phyloP scores from a whole-genome alignment of 1,140 invertebrate species.

The Pomacea maculata region DNA sequence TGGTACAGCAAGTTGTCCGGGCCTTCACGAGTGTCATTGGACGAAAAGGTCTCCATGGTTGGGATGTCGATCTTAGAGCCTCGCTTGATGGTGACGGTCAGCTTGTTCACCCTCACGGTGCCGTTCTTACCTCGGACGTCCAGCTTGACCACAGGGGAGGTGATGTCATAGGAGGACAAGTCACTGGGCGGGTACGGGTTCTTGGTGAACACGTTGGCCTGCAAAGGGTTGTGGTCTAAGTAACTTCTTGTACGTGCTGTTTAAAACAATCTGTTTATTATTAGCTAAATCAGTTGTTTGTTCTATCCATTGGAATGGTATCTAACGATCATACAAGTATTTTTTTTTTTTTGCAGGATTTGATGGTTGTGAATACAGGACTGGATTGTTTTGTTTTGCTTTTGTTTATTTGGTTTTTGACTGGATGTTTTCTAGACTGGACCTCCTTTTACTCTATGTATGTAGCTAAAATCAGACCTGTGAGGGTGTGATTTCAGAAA shows the following conservation, averaged over 20 bases:
- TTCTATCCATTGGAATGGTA: neutral
- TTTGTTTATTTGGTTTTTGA: too few species aligned
- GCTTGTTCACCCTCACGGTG: neutral
- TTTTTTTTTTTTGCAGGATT: neutral
- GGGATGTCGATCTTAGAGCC: neutral
- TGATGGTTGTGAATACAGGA: neutral
- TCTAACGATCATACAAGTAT: neutral
- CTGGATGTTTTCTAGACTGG: too few species aligned
- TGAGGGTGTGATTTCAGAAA: neutral
- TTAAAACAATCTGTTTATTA: neutral
- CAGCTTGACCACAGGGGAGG: slow-evolving; percentile 22
- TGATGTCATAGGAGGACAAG: slow-evolving; percentile 19
- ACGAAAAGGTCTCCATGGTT: neutral
- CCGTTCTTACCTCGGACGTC: slow-evolving; percentile 7
- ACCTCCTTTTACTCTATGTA: neutral
- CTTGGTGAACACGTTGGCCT: slow-evolving; percentile 17
- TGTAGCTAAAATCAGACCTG: neutral
- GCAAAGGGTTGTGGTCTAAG: neutral
- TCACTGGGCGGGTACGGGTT: slow-evolving; percentile 19
- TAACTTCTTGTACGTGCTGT: neutral
- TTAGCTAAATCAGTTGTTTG: neutral
- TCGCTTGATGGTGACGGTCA: neutral
- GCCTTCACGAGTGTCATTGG: slow-evolving; percentile 4
- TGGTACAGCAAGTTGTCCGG: slow-evolving; percentile 22
- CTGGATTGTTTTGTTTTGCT: too few species aligned